These are phyloP conservation scores for Clinocottus analis DNA, from an alignment of 2,113 vertebrate genomes.

Conservation along the genomic window DNA sequence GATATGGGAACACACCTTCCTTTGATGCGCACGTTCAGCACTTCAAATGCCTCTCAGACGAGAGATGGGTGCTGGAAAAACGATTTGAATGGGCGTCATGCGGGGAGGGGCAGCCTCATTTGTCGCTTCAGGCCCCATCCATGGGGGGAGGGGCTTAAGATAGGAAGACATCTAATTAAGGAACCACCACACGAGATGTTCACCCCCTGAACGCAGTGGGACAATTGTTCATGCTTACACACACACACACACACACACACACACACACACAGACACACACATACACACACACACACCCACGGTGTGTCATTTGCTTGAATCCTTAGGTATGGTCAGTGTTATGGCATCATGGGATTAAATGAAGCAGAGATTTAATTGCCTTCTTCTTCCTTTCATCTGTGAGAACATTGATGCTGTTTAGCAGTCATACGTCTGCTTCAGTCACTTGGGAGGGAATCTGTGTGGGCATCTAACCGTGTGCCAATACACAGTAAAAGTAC, in stretches of 20 bases:
- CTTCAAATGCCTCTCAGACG: conserved; percentile 36
- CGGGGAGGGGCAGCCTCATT: conserved; percentile 35
- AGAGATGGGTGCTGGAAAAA: conserved; percentile 21
- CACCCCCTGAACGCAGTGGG: neutral
- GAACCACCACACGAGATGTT: conserved; percentile 7
- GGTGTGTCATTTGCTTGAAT: neutral
- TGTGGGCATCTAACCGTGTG: neutral
- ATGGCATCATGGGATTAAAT: conserved; percentile 16
- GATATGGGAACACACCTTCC: conserved; percentile 32
- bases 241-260: neutral
- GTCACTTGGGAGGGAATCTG: conserved; percentile 8
- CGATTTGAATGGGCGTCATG: conserved; percentile 31
- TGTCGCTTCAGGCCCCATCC: conserved; percentile 3
- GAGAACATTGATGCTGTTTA: neutral
- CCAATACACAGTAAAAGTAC: neutral
- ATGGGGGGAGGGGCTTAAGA: neutral
- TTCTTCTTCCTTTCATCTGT: neutral
- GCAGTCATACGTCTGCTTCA: neutral
- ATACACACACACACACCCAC: neutral
- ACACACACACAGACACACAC: conserved; percentile 1
- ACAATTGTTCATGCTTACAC: neutral
- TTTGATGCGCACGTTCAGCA: conserved; percentile 42
- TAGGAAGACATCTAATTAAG: conserved; percentile 34
- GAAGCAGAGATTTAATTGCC: conserved; percentile 29
- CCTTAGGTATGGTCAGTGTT: conserved; percentile 5